Base-by-base conservation (phyloP, 2,888 invertebrate genomes). In the Eumerus sabulonum region DNA sequence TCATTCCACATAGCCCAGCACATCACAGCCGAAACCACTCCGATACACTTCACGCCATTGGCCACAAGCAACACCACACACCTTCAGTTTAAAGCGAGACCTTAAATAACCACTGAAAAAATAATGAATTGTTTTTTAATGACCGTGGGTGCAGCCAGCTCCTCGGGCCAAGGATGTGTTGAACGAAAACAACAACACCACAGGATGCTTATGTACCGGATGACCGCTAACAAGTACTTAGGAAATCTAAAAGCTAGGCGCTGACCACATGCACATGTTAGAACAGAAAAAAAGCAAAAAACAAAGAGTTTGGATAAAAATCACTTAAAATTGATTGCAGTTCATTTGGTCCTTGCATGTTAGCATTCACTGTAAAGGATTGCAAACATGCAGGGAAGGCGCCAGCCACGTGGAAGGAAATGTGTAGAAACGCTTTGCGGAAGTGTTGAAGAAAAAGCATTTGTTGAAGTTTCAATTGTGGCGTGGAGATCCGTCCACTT, bases 271-370 rank as follows among this genome's bases (percentile, higher is more conserved):
- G 19, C 44, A 51, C 36, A 59, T 19, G 14, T 16, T 53, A 16
- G n/a, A 38, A 13, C 12, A 45, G 18, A 48, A 11, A 40, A 53
- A 62, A 13, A 67, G 18, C 19, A 57, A 27, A 7, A 57, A 47
- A 45, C 40, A 48, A 54, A 54, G 27, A 68, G 42, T 81, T 70
- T 57, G 76, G 76, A 81, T 79, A 79, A 76, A 81, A 81, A 81
- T 81, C 76, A 81, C 76, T 81, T 81, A 68, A 76, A 81, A 81
- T 81, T 81, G 70, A 81, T 81, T 81, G 50, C 74, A 76, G 60
- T 76, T 64, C 50, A 81, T 66, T 81, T 81, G 64, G 54, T 76
- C 57, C 62, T 60, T 63, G 63, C 62, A 57, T 56, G 44, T 47
- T 35, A 47, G 38, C 45, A 40, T 27, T 42, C 36, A 44, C 47